Base-by-base conservation (phyloP, 1,140 invertebrate species). In the Monochamus saltuarius region DNA sequence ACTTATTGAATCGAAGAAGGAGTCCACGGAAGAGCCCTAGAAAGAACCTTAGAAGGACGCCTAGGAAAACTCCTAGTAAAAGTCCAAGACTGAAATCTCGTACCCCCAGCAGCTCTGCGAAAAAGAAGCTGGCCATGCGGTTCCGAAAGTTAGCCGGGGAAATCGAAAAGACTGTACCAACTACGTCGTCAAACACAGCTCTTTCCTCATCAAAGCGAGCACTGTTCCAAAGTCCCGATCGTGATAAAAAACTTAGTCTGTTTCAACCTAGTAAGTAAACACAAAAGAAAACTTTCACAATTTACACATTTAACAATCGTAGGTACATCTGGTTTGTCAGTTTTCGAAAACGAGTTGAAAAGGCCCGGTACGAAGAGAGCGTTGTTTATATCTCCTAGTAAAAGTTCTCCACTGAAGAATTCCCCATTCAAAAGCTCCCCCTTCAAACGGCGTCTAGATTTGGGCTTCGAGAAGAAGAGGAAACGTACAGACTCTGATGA, bases 171-270 rank as follows among this genome's bases (percentile, higher is more conserved):
- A 52, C 57, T 2, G 39, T 42, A 2, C 34, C 58, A 0, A 64
- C 43, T 16, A 50, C 42, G 9, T 61, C 51, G 0, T 53, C 51
- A 2, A 14, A 49, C 8, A 42, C 55, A 42, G n/a, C 42, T 1
- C 14, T 53, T 2, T 56, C 45, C 1, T 39, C 14, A 36, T 56
- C 83, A 1, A 87, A 85, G 66, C 73, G 85, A 62, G 84, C 85
- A 11, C 66, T 88, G 0, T 87, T 88, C 61, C 80, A 86, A 61
- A 87, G 85, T 70, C 84, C 85, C 3, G 80, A 83, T 42, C 62
- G 67, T 51, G 70, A 72, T 43, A 65, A 68, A 57, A 68, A 66
- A 58, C 59, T 62, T 67, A 56, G 59, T 68, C 55, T 40, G 59
- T 62, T n/a, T 11, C 39, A 64, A 37, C 61, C 77, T 4, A 71